Conservation (phyloP, 1,140 invertebrate species). For the Dinoponera quadriceps region DNA sequence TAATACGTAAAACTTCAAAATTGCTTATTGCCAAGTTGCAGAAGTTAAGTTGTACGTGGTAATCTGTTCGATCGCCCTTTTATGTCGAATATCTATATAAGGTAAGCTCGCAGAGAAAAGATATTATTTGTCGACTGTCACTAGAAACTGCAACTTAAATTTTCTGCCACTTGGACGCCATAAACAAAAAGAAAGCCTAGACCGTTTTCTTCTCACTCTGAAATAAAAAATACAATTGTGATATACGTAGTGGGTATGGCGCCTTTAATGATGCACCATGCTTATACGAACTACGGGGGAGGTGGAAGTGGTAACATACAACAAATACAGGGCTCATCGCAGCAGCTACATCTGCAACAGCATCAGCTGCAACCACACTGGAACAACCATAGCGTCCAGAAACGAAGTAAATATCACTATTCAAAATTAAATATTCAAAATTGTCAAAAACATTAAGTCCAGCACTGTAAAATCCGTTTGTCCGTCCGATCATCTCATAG, state of each 20-base stretch:
- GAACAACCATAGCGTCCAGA: conserved; percentile 86
- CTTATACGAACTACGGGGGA: conserved; percentile 88
- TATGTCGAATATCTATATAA: not conserved
- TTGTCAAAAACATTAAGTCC: conserved; percentile 35
- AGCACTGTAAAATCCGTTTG: conserved; percentile 69
- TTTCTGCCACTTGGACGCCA: conserved; percentile 78
- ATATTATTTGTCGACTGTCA: not conserved
- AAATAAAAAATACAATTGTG: conserved; percentile 82
- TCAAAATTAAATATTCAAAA: conserved; percentile 64
- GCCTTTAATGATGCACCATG: conserved; percentile 87
- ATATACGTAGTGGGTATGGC: conserved; percentile 86
- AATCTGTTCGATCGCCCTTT: conserved; percentile 37
- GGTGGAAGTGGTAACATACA: conserved; percentile 86
- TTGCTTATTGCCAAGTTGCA: conserved; percentile 49
- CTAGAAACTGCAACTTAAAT: conserved; percentile 15
- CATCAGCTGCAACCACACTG: conserved; percentile 87
- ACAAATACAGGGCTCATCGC: conserved; percentile 86
- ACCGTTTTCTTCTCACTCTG: conserved; percentile 75
- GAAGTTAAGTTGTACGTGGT: conserved; percentile 60
- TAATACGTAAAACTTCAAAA: conserved; percentile 47
- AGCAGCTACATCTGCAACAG: conserved; percentile 85
- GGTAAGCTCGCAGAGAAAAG: not conserved
- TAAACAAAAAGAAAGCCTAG: conserved; percentile 64
- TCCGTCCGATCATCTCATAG: conserved; percentile 70
- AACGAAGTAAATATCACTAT: conserved; percentile 86